Conservation (phyloP, 2,888 invertebrate species). For the Leptothorax acervorum region DNA sequence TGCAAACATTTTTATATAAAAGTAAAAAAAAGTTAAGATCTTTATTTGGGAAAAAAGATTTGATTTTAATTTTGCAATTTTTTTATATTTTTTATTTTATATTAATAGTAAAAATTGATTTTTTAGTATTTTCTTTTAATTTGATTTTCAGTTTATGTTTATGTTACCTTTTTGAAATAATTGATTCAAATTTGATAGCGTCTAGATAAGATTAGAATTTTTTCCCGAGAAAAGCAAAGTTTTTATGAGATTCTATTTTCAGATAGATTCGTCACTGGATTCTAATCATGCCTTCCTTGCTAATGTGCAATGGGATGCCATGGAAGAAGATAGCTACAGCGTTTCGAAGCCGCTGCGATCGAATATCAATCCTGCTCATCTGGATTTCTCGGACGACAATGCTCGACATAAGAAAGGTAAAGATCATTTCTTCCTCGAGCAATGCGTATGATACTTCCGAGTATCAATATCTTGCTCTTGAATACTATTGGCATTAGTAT, state of each 20-base stretch:
- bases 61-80: neutral
- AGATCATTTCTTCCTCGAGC: neutral
- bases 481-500: neutral
- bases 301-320: conserved; percentile 76
- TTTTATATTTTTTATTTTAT: neutral
- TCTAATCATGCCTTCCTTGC: conserved; percentile 72
- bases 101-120: neutral
- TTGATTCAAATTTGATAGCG: neutral
- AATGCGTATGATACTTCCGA: neutral
- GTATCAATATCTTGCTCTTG: neutral
- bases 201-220: neutral
- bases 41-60: no score
- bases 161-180: neutral
- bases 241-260: conserved; percentile 69
- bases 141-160: neutral
- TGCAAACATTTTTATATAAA: neutral
- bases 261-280: conserved; percentile 77
- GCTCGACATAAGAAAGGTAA: conserved; percentile 78
- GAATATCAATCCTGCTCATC: conserved; percentile 71
- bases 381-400: conserved; percentile 66
- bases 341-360: conserved; percentile 76
- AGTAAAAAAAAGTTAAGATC: neutral
- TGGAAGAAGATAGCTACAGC: conserved; percentile 80
- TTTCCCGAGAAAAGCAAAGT: conserved; percentile 26
- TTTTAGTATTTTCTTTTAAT: neutral